phyloP scores from a whole-genome alignment of 2,797 vertebrate genomes.

The Leuciscus waleckii region DNA sequence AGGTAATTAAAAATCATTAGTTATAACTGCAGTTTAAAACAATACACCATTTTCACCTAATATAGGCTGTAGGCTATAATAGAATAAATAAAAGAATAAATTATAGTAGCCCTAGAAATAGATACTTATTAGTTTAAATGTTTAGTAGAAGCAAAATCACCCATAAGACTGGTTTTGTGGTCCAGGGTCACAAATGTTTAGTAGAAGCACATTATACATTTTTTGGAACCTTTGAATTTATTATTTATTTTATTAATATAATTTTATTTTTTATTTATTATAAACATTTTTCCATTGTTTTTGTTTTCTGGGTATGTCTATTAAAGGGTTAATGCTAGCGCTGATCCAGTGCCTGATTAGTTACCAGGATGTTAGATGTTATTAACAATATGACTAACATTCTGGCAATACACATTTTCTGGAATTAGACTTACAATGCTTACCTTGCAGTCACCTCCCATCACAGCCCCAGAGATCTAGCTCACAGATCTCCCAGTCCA shows the following conservation, averaged over 20 bases:
- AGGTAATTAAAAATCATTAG: not conserved
- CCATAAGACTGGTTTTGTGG: too few relatives aligned
- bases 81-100: not conserved
- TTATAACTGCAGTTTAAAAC: not conserved
- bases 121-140: too few relatives aligned
- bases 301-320: not conserved
- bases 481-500: not conserved
- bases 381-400: not conserved
- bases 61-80: too few relatives aligned
- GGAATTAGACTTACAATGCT: not conserved
- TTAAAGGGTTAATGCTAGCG: not conserved
- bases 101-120: not conserved
- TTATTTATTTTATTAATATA: not conserved
- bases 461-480: not conserved
- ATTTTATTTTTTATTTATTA: not conserved
- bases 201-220: not conserved
- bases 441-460: conserved; percentile 19
- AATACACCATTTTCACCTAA: too few relatives aligned
- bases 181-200: not conserved
- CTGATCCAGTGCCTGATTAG: not conserved
- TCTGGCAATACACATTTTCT: conserved; percentile 14
- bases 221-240: too few relatives aligned
- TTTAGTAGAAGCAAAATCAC: not conserved
- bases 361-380: not conserved
- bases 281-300: not conserved